These are phyloP conservation scores for Nothura maculosa DNA, from an alignment of 2,797 vertebrate genomes.

Conservation along the genomic window DNA sequence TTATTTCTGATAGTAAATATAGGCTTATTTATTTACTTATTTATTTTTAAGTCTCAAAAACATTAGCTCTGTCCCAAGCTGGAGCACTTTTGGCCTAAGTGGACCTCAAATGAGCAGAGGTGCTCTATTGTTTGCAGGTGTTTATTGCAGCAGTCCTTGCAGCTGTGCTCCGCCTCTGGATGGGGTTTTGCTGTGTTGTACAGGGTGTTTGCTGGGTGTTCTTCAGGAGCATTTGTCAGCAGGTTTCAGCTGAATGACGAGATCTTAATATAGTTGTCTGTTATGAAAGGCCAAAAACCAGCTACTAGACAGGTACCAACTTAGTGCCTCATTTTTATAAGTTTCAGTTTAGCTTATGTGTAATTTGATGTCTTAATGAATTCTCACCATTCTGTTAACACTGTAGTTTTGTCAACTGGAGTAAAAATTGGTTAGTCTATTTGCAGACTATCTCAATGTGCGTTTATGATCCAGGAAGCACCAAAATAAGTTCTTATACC, in stretches of 20 bases:
- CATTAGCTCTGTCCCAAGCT: background rate
- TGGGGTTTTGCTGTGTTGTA: background rate
- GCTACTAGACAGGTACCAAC: background rate
- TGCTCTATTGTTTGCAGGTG: background rate
- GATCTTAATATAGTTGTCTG: too few species aligned
- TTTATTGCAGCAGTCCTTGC: background rate
- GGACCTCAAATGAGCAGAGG: background rate
- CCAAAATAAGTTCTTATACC: background rate
- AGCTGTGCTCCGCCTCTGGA: too few species aligned
- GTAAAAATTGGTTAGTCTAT: background rate
- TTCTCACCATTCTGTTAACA: fast-evolving
- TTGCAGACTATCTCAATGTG: background rate
- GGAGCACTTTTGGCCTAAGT: background rate
- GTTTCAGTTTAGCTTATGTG: background rate
- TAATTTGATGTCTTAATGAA: background rate
- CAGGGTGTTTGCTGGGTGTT: background rate
- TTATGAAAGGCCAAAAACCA: background rate
- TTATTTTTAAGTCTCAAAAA: too few species aligned
- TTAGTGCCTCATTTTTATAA: background rate
- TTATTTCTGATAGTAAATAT: background rate
- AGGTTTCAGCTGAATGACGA: background rate
- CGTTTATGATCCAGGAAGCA: background rate
- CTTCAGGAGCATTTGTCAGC: background rate
- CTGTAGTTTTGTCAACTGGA: background rate
- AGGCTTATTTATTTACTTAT: too few species aligned